Percentiles rank a stretch among this genome's conserved stretches.
Conservation (phyloP, 2,797 vertebrate species). For the Mergus octosetaceus region DNA sequence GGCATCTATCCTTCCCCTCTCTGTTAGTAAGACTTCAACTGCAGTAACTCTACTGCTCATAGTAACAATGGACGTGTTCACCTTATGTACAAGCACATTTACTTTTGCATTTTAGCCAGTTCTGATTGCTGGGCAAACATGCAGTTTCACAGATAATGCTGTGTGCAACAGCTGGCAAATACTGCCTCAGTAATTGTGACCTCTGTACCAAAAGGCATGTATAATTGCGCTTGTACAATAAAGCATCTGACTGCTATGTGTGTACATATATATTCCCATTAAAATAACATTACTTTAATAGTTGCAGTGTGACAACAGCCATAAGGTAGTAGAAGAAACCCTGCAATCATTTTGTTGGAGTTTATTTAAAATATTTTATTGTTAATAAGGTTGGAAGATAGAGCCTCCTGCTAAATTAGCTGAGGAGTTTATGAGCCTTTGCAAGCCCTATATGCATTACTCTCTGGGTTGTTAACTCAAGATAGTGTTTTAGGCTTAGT, state of each 20-base stretch:
- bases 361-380: conserved; percentile 46
- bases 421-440: conserved; percentile 41
- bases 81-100: neutral
- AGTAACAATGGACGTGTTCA: neutral
- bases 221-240: neutral
- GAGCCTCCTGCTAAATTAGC: neutral
- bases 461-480: conserved; percentile 24
- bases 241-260: neutral
- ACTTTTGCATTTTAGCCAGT: neutral
- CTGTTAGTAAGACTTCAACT: neutral
- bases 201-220: neutral
- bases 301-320: neutral
- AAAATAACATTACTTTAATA: neutral
- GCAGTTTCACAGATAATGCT: neutral
- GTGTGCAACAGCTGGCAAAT: neutral
- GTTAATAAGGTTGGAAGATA: neutral
- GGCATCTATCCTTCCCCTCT: neutral
- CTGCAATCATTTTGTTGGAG: neutral
- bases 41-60: neutral
- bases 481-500: neutral
- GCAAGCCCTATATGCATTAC: neutral
- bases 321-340: neutral
- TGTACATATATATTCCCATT: neutral
- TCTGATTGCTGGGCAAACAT: neutral
- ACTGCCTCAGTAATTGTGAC: neutral